Percentiles rank a stretch among this genome's conserved stretches.
phyloP scores from a whole-genome alignment of 2,797 vertebrate species.

The Platalea minor region DNA sequence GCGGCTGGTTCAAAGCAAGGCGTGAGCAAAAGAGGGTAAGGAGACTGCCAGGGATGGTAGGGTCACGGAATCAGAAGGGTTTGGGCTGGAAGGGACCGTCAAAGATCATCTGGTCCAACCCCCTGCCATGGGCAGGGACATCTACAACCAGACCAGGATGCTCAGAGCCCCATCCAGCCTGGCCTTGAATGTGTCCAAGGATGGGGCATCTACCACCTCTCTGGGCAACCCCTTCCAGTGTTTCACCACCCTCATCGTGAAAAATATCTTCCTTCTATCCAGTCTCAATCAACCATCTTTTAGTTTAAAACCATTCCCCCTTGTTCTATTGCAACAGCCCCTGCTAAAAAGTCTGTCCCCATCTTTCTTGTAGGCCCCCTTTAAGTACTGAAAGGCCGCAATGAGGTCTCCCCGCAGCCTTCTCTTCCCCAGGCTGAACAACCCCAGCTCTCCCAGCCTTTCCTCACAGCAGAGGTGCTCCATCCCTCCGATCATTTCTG shows the following conservation, averaged over 20 bases:
- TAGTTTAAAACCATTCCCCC: fast-evolving
- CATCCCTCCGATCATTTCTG: fast-evolving
- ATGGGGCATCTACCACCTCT: fast-evolving
- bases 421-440: background rate
- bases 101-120: fast-evolving
- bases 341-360: background rate
- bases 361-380: fast-evolving
- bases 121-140: background rate
- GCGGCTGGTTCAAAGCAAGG: background rate
- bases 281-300: background rate
- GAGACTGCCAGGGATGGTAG: fast-evolving
- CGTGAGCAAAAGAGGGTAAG: fast-evolving
- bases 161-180: background rate
- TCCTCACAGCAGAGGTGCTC: fast-evolving
- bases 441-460: background rate
- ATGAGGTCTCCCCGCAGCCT: fast-evolving
- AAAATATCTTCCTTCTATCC: no score
- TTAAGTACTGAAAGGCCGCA: background rate
- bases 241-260: no score
- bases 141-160: fast-evolving
- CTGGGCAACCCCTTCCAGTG: no score
- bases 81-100: background rate
- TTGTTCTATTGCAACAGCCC: fast-evolving
- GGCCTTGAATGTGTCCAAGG: background rate
- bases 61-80: background rate